A percentile compares a stretch with the other conserved stretches of the same genome.
Evolutionary conservation across 2,797 vertebrate species (phyloP).

Genomic region (Zenarchopterus dispar): DNA sequence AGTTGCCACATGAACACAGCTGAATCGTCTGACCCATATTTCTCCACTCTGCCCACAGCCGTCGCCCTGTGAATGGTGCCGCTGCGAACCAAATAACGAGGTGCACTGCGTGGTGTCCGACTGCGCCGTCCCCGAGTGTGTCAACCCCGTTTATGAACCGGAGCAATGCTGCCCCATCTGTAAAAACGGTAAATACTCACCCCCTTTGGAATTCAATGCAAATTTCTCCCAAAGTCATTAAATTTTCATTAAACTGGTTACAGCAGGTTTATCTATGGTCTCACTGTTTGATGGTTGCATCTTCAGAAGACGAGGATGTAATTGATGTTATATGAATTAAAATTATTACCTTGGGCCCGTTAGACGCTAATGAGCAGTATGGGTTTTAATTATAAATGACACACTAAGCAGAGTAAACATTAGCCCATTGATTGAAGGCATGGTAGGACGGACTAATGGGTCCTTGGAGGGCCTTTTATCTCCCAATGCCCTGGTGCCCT

Average conservation of each 20-base stretch:
- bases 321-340: conserved; percentile 80
- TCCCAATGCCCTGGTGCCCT: conserved; percentile 71
- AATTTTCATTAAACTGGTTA: conserved; percentile 61
- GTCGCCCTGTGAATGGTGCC: conserved; percentile 99
- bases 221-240: conserved; percentile 49
- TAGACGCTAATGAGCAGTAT: conserved; percentile 75
- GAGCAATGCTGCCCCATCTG: conserved; percentile 99
- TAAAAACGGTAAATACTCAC: conserved; percentile 95
- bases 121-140: conserved; percentile 98
- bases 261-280: conserved; percentile 51
- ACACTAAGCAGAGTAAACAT: conserved; percentile 82
- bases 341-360: conserved; percentile 72
- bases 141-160: conserved; percentile 99
- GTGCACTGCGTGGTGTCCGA: conserved; percentile 99
- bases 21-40: conserved; percentile 57
- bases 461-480: conserved; percentile 78
- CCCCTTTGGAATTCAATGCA: conserved; percentile 34
- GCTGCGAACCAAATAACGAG: conserved; percentile 99
- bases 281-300: conserved; percentile 50
- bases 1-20: background rate
- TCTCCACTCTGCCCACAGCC: conserved; percentile 82
- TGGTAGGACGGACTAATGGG: conserved; percentile 79
- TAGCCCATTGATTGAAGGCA: conserved; percentile 80
- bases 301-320: conserved; percentile 67
- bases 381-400: conserved; percentile 82